These are phyloP conservation scores for Chaenogobius annularis DNA, from an alignment of 2,113 vertebrate species.

Conservation along the genomic window DNA sequence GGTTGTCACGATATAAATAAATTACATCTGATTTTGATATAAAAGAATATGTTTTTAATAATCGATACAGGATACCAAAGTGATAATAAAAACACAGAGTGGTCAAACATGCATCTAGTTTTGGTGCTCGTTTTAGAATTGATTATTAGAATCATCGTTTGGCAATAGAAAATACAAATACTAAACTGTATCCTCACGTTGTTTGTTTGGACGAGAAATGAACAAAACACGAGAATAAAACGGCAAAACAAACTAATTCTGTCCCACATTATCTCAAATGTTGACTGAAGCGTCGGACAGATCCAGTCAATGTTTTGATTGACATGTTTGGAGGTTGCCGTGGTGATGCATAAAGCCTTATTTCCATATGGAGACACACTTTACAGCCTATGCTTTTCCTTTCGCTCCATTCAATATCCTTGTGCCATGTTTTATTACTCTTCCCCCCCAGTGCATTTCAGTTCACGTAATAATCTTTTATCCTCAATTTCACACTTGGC, in stretches of 20 bases:
- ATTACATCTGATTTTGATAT: too few relatives aligned
- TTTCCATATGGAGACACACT: constrained; percentile 35
- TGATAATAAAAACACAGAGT: too few relatives aligned
- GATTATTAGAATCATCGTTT: too few relatives aligned
- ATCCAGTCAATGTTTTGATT: constrained; percentile 13
- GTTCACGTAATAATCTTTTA: constrained; percentile 27
- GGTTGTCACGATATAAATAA: too few relatives aligned
- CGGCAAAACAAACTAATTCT: constrained; percentile 17
- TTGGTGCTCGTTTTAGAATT: background rate
- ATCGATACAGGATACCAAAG: too few relatives aligned
- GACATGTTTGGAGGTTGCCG: constrained; percentile 49
- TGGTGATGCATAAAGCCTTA: constrained; percentile 60
- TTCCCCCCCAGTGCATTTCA: background rate
- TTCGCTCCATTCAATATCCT: constrained; percentile 22
- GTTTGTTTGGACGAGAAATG: background rate
- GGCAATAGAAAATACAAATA: too few relatives aligned
- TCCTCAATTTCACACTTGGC: constrained; percentile 32
- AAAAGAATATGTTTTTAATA: too few relatives aligned
- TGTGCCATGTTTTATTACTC: constrained; percentile 14
- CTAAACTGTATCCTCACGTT: background rate
- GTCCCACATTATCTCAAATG: constrained; percentile 16
- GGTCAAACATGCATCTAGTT: too few relatives aligned
- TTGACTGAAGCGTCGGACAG: background rate
- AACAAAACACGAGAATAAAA: background rate
- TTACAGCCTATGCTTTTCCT: background rate